A percentile compares a stretch with the other conserved stretches of the same genome.
Evolutionary conservation across 2,797 vertebrate species (phyloP).

Genomic region (Brotula barbata): DNA sequence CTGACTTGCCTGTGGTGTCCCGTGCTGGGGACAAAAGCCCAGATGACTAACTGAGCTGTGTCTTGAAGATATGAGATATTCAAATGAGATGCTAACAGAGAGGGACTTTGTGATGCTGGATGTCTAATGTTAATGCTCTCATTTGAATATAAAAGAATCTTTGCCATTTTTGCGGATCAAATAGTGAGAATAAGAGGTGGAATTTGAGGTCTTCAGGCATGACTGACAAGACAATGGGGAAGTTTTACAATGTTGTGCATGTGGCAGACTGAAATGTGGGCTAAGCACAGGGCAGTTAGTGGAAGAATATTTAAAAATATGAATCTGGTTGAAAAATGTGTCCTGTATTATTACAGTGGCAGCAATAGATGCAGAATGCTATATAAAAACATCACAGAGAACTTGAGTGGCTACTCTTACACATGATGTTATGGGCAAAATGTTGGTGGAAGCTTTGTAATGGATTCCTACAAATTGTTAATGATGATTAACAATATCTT

Average conservation of each 20-base stretch:
- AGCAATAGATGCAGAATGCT: too few species aligned
- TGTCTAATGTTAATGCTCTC: conserved; percentile 85
- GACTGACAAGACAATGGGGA: conserved; percentile 82
- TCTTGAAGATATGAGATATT: conserved; percentile 87
- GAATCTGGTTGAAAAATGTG: neutral
- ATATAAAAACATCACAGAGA: too few species aligned
- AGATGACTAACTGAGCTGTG: conserved; percentile 72
- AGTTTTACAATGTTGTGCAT: conserved; percentile 65
- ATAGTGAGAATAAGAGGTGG: conserved; percentile 68
- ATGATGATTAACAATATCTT: too few species aligned
- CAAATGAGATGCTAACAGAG: conserved; percentile 82
- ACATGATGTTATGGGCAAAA: too few species aligned
- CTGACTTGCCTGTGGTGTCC: conserved; percentile 78
- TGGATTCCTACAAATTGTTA: too few species aligned
- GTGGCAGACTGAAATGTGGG: conserved; percentile 51
- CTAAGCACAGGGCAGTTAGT: conserved; percentile 51
- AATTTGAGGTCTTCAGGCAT: conserved; percentile 69
- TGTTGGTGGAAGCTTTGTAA: too few species aligned
- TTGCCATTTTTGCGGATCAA: conserved; percentile 74
- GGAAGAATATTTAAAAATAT: conserved; percentile 24
- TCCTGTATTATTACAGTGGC: neutral
- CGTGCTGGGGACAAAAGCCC: conserved; percentile 79
- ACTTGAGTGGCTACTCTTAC: too few species aligned
- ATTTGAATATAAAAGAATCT: conserved; percentile 85
- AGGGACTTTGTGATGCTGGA: conserved; percentile 75